phyloP scores from a whole-genome alignment of 2,888 invertebrate genomes.

The Oithona nana region DNA sequence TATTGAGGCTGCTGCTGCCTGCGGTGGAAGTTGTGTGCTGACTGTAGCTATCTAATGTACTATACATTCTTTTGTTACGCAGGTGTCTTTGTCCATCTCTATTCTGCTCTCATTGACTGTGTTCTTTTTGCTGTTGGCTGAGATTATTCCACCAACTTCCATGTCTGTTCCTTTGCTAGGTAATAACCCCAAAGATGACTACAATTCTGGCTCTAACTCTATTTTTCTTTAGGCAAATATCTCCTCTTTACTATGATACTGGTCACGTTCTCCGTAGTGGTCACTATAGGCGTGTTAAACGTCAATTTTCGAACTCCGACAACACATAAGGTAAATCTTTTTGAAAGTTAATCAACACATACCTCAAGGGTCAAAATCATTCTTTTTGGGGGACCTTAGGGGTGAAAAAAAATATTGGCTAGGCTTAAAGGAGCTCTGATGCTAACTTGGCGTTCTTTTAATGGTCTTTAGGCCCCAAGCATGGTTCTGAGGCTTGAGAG shows the following conservation, averaged over 20 bases:
- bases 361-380: not conserved
- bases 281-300: conserved; percentile 80
- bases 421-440: too few species aligned
- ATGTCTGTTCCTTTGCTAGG: conserved; percentile 75
- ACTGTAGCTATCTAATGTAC: too few species aligned
- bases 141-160: conserved; percentile 85
- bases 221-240: conserved; percentile 47
- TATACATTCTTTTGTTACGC: not conserved
- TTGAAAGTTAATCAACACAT: not conserved
- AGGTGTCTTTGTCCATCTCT: conserved; percentile 75
- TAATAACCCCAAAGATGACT: conserved; percentile 19
- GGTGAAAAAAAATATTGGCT: too few species aligned
- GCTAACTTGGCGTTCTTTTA: too few species aligned
- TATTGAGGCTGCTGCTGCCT: too few species aligned
- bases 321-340: conserved; percentile 43
- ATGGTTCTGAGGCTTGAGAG: too few species aligned
- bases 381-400: too few species aligned
- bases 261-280: conserved; percentile 73
- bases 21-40: too few species aligned
- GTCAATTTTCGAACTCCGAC: conserved; percentile 78
- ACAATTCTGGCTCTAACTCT: conserved; percentile 33
- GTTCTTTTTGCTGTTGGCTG: conserved; percentile 77
- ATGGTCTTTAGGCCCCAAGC: too few species aligned
- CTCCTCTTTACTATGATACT: conserved; percentile 83
- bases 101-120: conserved; percentile 79